Conservation (phyloP, 2,888 invertebrate species). For the Euspilapteryx auroguttella region DNA sequence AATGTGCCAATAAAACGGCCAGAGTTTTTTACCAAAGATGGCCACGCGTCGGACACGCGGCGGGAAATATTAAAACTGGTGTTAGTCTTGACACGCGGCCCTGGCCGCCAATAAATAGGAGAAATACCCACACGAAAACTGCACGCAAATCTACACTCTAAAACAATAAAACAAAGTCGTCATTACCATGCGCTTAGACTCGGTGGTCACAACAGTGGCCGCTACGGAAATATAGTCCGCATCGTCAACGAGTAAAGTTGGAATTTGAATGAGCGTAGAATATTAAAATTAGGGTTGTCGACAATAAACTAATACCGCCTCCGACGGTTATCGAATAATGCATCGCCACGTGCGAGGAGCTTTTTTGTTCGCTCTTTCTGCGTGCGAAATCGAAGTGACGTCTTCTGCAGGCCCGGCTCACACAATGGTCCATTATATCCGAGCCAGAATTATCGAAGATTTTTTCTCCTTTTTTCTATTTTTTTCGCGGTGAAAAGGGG, state of each 20-base stretch:
- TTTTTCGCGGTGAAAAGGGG: conserved; percentile 3
- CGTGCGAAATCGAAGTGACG: conserved; percentile 50
- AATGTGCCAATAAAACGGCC: too few species aligned
- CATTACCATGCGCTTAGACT: background rate
- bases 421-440: conserved; percentile 19
- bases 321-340: conserved; percentile 59
- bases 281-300: conserved; percentile 41
- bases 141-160: background rate
- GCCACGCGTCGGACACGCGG: conserved; percentile 42
- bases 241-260: conserved; percentile 9
- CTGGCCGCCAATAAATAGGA: conserved; percentile 59
- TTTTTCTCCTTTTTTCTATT: conserved; percentile 1
- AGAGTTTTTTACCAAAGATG: conserved; percentile 56
- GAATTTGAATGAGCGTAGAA: conserved; percentile 9
- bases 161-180: background rate
- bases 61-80: conserved; percentile 58
- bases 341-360: conserved; percentile 39
- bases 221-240: background rate
- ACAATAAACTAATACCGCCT: conserved; percentile 48
- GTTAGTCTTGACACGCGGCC: conserved; percentile 58
- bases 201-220: background rate
- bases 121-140: conserved; percentile 2
- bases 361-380: conserved; percentile 18
- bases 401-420: conserved; percentile 33
- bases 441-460: conserved; percentile 9